These are phyloP conservation scores for Riptortus pedestris DNA, from an alignment of 1,140 invertebrate species.

Conservation along the genomic window DNA sequence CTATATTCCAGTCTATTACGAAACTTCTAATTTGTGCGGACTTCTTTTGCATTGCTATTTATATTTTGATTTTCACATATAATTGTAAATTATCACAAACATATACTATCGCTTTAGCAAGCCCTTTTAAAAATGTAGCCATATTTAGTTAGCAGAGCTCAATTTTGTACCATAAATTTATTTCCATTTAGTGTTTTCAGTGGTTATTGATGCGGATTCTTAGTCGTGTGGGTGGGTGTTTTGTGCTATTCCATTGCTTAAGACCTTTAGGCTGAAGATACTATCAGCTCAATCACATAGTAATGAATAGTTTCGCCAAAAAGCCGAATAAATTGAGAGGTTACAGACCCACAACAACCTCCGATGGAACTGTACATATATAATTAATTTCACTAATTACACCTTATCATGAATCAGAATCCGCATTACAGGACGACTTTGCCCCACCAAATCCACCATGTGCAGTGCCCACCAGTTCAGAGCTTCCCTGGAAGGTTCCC, in stretches of 20 bases:
- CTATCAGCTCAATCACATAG: no score
- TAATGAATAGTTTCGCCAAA: not conserved
- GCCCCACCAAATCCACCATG: constrained; percentile 28
- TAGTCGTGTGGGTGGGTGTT: not conserved
- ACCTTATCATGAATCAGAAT: constrained; percentile 26
- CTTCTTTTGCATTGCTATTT: no score
- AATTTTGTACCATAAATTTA: constrained; percentile 18
- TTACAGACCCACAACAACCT: not conserved
- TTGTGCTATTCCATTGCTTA: no score
- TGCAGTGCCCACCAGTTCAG: constrained; percentile 26
- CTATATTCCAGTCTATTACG: no score
- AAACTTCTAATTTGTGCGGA: no score
- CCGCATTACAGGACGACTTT: constrained; percentile 26
- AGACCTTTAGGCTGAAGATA: no score
- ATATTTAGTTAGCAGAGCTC: not conserved
- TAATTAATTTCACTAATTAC: not conserved
- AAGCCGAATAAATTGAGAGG: not conserved
- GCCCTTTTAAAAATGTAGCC: no score
- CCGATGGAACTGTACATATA: not conserved
- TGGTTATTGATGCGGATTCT: constrained; percentile 3
- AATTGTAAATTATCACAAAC: no score
- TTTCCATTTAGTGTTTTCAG: constrained; percentile 4
- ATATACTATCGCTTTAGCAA: no score
- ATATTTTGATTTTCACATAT: no score
- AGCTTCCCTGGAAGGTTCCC: constrained; percentile 28